phyloP scores from a whole-genome alignment of 1,140 invertebrate genomes.

The Helicoverpa zea region DNA sequence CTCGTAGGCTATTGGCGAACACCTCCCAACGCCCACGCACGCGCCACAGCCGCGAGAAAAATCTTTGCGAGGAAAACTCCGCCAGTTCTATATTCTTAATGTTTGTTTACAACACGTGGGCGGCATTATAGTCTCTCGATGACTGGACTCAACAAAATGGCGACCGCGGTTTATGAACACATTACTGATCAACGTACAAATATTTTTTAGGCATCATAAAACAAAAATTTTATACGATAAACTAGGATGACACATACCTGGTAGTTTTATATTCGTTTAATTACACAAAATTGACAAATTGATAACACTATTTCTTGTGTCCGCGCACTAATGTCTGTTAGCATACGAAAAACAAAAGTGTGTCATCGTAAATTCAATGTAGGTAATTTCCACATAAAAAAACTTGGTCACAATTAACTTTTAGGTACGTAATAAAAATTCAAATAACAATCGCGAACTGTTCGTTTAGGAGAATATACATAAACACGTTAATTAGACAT shows the following conservation, averaged over 20 bases:
- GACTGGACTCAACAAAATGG: slow-evolving; percentile 64
- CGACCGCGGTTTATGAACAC: slow-evolving; percentile 55
- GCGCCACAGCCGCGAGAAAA: slow-evolving; percentile 73
- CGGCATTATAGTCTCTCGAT: slow-evolving; percentile 63
- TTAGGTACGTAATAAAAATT: slow-evolving; percentile 60
- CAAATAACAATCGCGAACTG: slow-evolving; percentile 59
- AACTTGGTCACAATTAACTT: slow-evolving; percentile 56
- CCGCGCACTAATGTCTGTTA: not conserved
- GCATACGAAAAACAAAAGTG: slow-evolving; percentile 35
- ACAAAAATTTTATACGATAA: not conserved
- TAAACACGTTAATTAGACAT: slow-evolving; percentile 73
- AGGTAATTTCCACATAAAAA: slow-evolving; percentile 49
- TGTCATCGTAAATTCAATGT: slow-evolving; percentile 47
- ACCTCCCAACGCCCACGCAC: slow-evolving; percentile 80
- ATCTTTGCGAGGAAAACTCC: slow-evolving; percentile 75
- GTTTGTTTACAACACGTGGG: slow-evolving; percentile 74
- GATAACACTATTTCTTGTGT: slow-evolving; percentile 15
- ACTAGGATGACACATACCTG: not conserved
- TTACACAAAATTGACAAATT: not conserved
- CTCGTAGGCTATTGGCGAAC: slow-evolving; percentile 63
- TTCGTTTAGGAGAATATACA: slow-evolving; percentile 62
- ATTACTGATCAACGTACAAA: slow-evolving; percentile 40
- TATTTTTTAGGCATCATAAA: slow-evolving; percentile 13
- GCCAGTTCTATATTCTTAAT: slow-evolving; percentile 68
- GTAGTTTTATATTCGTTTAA: not conserved